phyloP scores from a whole-genome alignment of 2,888 invertebrate genomes.

The Nephrotoma guestfalica region DNA sequence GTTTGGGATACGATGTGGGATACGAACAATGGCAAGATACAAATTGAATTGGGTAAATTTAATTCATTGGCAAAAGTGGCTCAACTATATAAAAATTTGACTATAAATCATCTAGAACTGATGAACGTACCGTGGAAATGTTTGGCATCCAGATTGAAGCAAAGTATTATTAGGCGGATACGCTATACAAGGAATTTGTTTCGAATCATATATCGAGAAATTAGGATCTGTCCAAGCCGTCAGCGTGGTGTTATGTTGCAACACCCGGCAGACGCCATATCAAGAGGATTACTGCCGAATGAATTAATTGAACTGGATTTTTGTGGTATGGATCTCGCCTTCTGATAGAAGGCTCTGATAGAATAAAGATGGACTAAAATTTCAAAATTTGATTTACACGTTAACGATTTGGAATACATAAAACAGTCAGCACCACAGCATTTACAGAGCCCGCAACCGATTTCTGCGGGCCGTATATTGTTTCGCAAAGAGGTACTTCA shows the following conservation, averaged over 20 bases:
- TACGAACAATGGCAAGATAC: no score
- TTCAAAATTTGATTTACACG: background rate
- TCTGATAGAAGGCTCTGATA: background rate
- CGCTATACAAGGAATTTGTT: no score
- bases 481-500: background rate
- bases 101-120: no score
- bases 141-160: no score
- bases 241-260: background rate
- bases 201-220: no score
- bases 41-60: no score
- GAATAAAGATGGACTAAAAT: background rate
- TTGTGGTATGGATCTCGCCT: background rate
- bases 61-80: background rate
- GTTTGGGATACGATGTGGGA: background rate
- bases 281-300: background rate
- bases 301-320: background rate
- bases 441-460: rapidly evolving
- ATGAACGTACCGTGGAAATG: no score
- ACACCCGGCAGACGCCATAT: background rate
- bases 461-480: background rate
- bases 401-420: background rate
- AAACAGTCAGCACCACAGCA: background rate
- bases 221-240: background rate
- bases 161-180: no score
- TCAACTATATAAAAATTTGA: no score